These are phyloP conservation scores for Pangasius macronema DNA, from an alignment of 2,797 vertebrate species.

Conservation along the genomic window DNA sequence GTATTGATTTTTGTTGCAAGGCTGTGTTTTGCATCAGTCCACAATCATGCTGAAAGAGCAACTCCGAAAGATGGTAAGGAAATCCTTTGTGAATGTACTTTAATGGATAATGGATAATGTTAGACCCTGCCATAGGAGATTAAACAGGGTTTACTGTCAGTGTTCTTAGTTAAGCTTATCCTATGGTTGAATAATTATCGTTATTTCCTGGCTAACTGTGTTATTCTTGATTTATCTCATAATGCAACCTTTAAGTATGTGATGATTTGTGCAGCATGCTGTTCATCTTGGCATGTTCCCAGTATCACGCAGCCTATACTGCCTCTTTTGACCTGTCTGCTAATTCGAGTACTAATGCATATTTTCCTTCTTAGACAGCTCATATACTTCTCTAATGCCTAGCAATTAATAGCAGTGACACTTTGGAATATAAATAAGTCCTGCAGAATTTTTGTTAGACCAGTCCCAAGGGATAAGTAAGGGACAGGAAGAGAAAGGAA, in stretches of 20 bases:
- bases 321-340: not conserved
- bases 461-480: not conserved
- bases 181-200: not conserved
- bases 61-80: constrained; percentile 11
- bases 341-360: constrained; percentile 17
- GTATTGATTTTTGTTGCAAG: constrained; percentile 50
- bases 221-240: not conserved
- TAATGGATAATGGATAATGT: constrained; percentile 30
- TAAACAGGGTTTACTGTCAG: not conserved
- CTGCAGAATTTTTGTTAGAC: constrained; percentile 11
- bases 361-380: constrained; percentile 22
- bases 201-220: not conserved
- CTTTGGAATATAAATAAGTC: constrained; percentile 22
- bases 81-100: constrained; percentile 21
- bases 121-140: not conserved
- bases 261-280: not conserved
- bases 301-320: not conserved
- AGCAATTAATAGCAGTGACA: constrained; percentile 30
- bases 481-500: not conserved
- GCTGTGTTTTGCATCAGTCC: constrained; percentile 24
- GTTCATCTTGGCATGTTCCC: not conserved
- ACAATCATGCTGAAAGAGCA: constrained; percentile 21
- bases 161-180: not conserved
- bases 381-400: constrained; percentile 35
- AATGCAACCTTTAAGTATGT: not conserved